Evolutionary conservation across 1,140 invertebrate genomes (phyloP), one percentile per base, ranked within the genome.

Genomic region (Drosophila aff.): DNA sequence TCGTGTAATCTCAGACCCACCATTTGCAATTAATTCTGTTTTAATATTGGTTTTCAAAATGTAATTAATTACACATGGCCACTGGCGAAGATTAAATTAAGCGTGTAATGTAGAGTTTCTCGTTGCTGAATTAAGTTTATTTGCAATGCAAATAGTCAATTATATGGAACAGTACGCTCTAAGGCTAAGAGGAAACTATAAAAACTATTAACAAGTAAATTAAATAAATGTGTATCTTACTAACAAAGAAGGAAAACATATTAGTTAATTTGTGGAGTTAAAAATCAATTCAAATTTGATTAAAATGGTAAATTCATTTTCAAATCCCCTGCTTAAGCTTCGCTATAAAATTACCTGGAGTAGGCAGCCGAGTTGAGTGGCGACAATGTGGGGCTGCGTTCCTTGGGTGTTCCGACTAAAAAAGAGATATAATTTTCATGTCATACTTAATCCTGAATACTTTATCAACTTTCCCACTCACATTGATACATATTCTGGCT

Each of bases 321-420:
- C 2, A 11, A 36, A 36, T 36, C 4, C 33, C 11, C 4, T 31
- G 13, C 10, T 33, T 13, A 33, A 18, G 11, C 8, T 36, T 21
- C 8, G 13, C 15, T 21, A 11, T 7, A 23, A 52, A 44, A 21
- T 43, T 96, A 96, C 91, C 96, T 95, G 43, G 96, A 96, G 90
- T 97, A 96, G 16, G 96, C 95, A 53, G 95, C 95, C 4, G 94
- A 95, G 89, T 97, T 97, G 75, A 97, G 94, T 16, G 96, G 96
- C 59, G 96, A 97, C 69, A 97, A 92, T 44, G 96, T 97, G 5
- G 96, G 96, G 85, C 96, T 97, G 93, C 96, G 96, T 86, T 97
- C 96, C 84, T 97, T 96, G n/a, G 96, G 96, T 21, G 96, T 97
- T 69, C 95, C 96, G 74, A 96, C 96, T 94, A 94, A 91, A 93